These are phyloP conservation scores for Pelodiscus sinensis DNA, from an alignment of 2,113 vertebrate species.

Conservation along the genomic window DNA sequence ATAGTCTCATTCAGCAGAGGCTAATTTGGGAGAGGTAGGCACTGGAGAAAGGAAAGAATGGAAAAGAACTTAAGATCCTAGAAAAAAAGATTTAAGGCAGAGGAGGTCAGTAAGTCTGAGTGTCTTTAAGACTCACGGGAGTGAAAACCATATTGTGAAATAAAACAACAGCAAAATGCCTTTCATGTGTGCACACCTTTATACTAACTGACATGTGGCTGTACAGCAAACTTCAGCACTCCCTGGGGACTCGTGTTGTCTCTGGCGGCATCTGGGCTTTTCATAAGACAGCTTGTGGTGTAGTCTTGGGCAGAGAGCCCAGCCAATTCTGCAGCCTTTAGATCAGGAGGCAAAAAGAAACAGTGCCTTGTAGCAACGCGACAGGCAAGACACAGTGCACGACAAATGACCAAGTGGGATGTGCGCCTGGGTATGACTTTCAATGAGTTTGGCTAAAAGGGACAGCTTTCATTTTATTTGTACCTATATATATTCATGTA, in stretches of 20 bases:
- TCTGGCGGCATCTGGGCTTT: neutral
- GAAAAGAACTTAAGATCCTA: neutral
- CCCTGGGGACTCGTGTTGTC: neutral
- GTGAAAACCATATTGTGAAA: neutral
- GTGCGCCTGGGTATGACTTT: neutral
- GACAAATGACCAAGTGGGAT: neutral
- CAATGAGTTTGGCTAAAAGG: neutral
- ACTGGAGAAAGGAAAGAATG: neutral
- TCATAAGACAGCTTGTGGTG: neutral
- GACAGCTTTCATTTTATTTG: neutral
- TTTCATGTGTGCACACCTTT: neutral
- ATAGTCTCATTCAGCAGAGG: neutral
- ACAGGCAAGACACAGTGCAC: too few species aligned
- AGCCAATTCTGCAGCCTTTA: neutral
- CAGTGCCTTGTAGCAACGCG: neutral
- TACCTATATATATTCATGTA: neutral
- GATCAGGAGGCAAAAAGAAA: neutral
- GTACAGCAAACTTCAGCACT: neutral
- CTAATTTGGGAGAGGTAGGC: neutral
- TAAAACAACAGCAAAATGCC: neutral
- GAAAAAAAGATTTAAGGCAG: neutral
- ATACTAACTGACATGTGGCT: neutral
- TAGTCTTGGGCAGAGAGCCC: neutral
- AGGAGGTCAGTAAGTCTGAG: neutral
- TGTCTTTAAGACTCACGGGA: neutral